These are phyloP conservation scores for Euglossa dilemma DNA, from an alignment of 1,140 invertebrate genomes.

Conservation along the genomic window DNA sequence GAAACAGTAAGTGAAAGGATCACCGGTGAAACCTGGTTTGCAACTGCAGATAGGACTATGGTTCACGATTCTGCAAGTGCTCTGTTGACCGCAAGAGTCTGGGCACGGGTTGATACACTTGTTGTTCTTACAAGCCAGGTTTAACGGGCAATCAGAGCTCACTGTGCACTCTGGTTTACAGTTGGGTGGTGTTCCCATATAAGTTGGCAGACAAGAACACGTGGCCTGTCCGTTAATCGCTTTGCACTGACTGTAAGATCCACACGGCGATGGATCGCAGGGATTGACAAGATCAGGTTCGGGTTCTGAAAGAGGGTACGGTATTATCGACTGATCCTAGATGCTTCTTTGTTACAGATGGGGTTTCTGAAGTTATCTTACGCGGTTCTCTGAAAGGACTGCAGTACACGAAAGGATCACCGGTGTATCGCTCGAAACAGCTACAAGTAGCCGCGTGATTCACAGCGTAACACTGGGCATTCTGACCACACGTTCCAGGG, in stretches of 20 bases:
- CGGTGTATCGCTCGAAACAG: slow-evolving; percentile 85
- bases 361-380: slow-evolving; percentile 65
- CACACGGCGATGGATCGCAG: slow-evolving; percentile 88
- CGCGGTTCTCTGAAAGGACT: slow-evolving; percentile 40
- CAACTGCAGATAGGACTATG: slow-evolving; percentile 82
- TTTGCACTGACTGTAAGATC: slow-evolving; percentile 86
- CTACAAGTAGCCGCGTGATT: slow-evolving; percentile 86
- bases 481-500: slow-evolving; percentile 85
- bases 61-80: slow-evolving; percentile 77
- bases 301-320: slow-evolving; percentile 26
- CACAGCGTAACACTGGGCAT: slow-evolving; percentile 83
- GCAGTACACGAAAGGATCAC: slow-evolving; percentile 83
- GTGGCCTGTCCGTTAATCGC: slow-evolving; percentile 84
- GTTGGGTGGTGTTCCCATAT: slow-evolving; percentile 77
- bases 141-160: slow-evolving; percentile 80
- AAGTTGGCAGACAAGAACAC: slow-evolving; percentile 84
- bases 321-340: background rate
- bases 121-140: slow-evolving; percentile 81
- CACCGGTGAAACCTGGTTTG: slow-evolving; percentile 82
- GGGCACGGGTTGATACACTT: slow-evolving; percentile 82
- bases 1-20: slow-evolving; percentile 82
- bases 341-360: slow-evolving; percentile 16
- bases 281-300: slow-evolving; percentile 78
- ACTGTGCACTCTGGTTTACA: slow-evolving; percentile 81
- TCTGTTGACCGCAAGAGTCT: slow-evolving; percentile 82